Percentiles rank a stretch among this genome's conserved stretches.
These are phyloP conservation scores for Babylonia areolata DNA, from an alignment of 1,140 invertebrate genomes.

Conservation along the genomic window DNA sequence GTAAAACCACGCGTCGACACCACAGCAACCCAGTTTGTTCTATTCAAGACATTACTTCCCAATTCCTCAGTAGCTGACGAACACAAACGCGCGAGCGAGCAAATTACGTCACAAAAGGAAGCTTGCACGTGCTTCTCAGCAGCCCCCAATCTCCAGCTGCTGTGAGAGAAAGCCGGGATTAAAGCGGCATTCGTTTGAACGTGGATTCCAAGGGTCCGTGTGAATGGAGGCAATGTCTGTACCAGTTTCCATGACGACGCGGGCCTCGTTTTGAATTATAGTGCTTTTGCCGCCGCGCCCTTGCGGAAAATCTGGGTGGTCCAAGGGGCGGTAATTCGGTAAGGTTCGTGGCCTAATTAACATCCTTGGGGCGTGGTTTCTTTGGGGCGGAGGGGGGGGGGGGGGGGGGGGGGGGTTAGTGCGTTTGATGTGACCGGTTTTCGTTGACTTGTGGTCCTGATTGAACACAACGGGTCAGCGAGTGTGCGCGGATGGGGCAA, in stretches of 20 bases:
- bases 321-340: conserved; percentile 1
- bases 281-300: neutral
- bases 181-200: neutral
- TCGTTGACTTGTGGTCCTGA: too few relatives aligned
- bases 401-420: too few relatives aligned
- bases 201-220: neutral
- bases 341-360: neutral
- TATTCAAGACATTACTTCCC: too few relatives aligned
- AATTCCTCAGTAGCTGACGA: too few relatives aligned
- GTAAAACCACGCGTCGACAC: too few relatives aligned
- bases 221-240: neutral
- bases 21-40: too few relatives aligned
- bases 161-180: neutral
- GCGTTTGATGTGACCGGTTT: neutral
- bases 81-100: too few relatives aligned
- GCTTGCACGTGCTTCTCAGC: neutral
- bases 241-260: neutral
- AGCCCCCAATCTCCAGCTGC: neutral
- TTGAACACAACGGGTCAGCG: too few relatives aligned
- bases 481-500: too few relatives aligned
- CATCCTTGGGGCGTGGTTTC: neutral
- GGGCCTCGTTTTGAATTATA: neutral
- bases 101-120: neutral
- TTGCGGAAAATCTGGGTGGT: neutral
- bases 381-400: neutral